A percentile compares a stretch with the other conserved stretches of the same genome.
phyloP scores from a whole-genome alignment of 1,140 invertebrate species.

The Drosophila parabipectinata region DNA sequence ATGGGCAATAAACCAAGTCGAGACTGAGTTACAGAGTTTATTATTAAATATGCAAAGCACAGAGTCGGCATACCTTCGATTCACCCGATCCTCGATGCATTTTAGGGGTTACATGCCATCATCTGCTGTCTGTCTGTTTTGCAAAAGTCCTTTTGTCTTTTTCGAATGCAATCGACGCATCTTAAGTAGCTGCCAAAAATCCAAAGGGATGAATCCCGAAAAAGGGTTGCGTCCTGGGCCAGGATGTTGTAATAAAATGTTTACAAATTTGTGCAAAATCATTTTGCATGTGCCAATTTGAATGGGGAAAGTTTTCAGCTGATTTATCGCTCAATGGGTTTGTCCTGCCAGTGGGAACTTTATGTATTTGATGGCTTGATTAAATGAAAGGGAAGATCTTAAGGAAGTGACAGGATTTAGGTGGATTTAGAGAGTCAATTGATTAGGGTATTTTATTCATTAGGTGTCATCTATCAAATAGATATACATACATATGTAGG shows the following conservation, averaged over 20 bases:
- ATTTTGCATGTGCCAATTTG: conserved; percentile 64
- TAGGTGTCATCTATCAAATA: too few relatives aligned
- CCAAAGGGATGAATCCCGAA: conserved; percentile 21
- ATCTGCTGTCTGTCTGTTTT: conserved; percentile 34
- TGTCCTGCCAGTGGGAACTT: conserved; percentile 21
- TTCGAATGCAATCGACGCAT: conserved; percentile 23
- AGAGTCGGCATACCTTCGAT: conserved; percentile 5
- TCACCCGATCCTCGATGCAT: conserved; percentile 18
- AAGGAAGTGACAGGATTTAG: background rate
- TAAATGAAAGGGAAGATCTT: conserved; percentile 9
- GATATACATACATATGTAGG: too few relatives aligned
- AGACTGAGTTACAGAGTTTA: conserved; percentile 6
- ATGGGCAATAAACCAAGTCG: conserved; percentile 74
- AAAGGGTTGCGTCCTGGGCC: conserved; percentile 2
- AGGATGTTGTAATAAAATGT: conserved; percentile 68
- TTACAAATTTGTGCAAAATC: conserved; percentile 76
- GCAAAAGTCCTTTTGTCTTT: conserved; percentile 43
- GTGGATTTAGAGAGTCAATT: background rate
- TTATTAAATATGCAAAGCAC: conserved; percentile 58
- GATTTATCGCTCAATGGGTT: conserved; percentile 56
- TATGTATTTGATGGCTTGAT: conserved; percentile 29
- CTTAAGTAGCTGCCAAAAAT: conserved; percentile 52
- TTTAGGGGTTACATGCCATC: conserved; percentile 26
- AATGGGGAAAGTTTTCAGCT: conserved; percentile 44
- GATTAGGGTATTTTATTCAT: conserved; percentile 8